Base-by-base conservation (phyloP, 1,140 invertebrate genomes). In the Cephus cinctus region DNA sequence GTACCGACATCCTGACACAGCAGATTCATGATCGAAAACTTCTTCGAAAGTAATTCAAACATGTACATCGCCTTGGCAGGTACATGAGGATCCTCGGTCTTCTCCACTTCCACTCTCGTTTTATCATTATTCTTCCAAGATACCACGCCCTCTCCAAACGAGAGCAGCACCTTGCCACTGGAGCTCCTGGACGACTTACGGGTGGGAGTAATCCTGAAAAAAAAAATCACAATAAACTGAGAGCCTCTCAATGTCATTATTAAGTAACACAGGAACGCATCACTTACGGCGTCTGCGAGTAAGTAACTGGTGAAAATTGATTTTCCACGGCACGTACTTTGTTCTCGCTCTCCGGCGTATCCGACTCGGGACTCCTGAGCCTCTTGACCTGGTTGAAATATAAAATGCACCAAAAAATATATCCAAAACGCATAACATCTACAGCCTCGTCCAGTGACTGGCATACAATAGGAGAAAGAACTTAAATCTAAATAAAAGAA, bases 11-110 rank as follows among this genome's bases (percentile, higher is more conserved):
- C 63, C 21, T 69, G 61, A 47, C 81, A 79, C n/a, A 65, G 51
- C 8, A 69, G 61, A 42, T 78, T 73, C 5, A 82, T 52, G 16
- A 73, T 61, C 41, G 62, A 35, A 20, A 73, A 71, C 50, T 78
- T 73, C 16, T 78, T 76, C 9, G 66, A 59, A 0, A 81, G 43
- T 45, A 81, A 73, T 43, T 84, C 80, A 51, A 80, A 85, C 80
- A 85, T 83, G 53, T 73, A 71, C 0, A 42, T 42, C 2, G 69
- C 68, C 31, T 65, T 57, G 5, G 51, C 45, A 0, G 54, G 65
- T 53, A 73, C 57, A 20, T 67, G 65, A 14, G 60, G 48, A 20
- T 43, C 47, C 12, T 62, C 32, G 1, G 50, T 59, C n/a, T 64
- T 61, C 2, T 2, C 14, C 4, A 68, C 47, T 3, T 25, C 41